A percentile compares a stretch with the other conserved stretches of the same genome.
Evolutionary conservation across 2,113 vertebrate species (phyloP).

Genomic region (Anthoscopus minutus): DNA sequence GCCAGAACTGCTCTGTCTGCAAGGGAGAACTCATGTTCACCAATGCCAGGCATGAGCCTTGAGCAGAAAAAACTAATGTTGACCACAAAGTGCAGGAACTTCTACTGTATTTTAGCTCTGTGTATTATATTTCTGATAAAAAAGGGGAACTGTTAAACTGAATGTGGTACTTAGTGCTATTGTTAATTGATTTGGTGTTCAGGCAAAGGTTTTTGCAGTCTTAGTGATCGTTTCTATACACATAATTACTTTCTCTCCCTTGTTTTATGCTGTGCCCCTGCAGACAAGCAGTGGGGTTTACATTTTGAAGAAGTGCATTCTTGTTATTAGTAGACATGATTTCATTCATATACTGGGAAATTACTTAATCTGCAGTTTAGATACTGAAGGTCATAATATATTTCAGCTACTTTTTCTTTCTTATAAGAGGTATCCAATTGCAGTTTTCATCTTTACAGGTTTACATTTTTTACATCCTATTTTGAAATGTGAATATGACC

Average conservation of each 20-base stretch:
- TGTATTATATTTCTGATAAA: not conserved
- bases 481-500: not conserved
- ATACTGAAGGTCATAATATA: not conserved
- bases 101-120: not conserved
- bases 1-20: not conserved
- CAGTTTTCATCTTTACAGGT: not conserved
- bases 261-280: not conserved
- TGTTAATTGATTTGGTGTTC: not conserved
- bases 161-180: not conserved
- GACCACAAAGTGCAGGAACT: not conserved
- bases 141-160: not conserved
- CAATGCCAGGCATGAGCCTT: fast-evolving
- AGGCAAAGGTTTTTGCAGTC: not conserved
- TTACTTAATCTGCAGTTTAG: not conserved
- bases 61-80: fast-evolving
- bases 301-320: not conserved
- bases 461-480: not conserved
- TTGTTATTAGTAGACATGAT: not conserved
- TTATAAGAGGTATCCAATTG: not conserved
- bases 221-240: not conserved
- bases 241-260: not conserved
- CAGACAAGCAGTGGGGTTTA: not conserved
- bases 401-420: not conserved
- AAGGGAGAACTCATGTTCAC: fast-evolving
- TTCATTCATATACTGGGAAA: not conserved